phyloP scores from a whole-genome alignment of 2,113 vertebrate genomes.

The Campylomormyrus numenius region DNA sequence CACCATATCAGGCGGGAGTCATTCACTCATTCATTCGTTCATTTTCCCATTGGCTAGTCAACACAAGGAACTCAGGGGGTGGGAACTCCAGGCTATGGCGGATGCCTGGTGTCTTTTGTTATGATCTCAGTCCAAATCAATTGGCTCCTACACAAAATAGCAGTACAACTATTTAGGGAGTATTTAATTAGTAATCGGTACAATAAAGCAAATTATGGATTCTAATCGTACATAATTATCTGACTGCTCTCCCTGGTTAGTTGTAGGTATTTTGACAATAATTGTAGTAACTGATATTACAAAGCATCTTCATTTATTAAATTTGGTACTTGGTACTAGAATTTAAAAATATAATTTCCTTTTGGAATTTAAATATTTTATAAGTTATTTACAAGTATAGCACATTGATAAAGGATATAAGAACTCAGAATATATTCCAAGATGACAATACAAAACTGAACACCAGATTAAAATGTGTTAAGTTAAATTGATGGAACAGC shows the following conservation, averaged over 20 bases:
- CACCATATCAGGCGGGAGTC: neutral
- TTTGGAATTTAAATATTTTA: neutral
- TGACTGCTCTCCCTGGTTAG: neutral
- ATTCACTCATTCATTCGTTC: neutral
- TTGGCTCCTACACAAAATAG: neutral
- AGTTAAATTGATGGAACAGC: neutral
- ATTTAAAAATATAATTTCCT: neutral
- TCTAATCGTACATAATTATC: neutral
- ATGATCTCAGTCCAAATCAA: neutral
- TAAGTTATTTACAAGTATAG: neutral
- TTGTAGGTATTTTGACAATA: neutral
- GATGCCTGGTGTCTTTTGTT: neutral
- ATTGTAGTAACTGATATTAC: neutral
- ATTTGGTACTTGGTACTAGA: neutral
- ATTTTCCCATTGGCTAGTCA: neutral
- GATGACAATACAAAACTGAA: neutral
- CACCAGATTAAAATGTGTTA: neutral
- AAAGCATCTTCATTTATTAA: neutral
- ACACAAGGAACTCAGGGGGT: neutral
- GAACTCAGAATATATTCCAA: neutral
- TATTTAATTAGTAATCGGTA: neutral
- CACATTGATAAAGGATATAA: neutral
- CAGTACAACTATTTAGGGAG: neutral
- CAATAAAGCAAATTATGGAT: neutral
- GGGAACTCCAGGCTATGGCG: neutral